These are phyloP conservation scores for Pachyramphus minor DNA, from an alignment of 2,113 vertebrate species.

Conservation along the genomic window DNA sequence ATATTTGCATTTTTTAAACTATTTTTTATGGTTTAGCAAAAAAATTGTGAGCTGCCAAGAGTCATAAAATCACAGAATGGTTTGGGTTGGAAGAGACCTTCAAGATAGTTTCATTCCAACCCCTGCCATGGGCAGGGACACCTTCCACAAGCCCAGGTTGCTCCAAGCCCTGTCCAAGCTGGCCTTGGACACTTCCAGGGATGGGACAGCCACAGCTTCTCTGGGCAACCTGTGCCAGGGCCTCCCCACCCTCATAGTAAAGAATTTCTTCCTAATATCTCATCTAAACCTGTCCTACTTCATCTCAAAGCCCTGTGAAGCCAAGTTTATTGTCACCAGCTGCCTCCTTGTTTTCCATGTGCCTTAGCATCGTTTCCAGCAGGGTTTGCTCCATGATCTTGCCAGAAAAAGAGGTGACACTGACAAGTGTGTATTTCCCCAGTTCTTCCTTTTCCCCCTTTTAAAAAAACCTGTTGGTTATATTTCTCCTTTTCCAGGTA, in stretches of 20 bases:
- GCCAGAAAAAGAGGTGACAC: background rate
- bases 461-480: background rate
- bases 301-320: background rate
- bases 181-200: background rate
- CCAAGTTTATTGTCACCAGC: background rate
- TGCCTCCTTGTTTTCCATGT: background rate
- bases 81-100: background rate
- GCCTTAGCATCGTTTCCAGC: background rate
- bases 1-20: background rate
- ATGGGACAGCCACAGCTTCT: background rate
- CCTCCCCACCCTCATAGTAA: background rate
- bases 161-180: background rate
- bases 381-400: background rate
- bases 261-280: background rate
- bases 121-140: fast-evolving
- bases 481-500: background rate
- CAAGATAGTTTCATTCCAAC: fast-evolving
- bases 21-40: background rate
- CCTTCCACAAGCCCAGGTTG: fast-evolving
- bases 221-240: fast-evolving
- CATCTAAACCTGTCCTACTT: background rate
- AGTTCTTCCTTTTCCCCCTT: background rate
- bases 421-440: background rate
- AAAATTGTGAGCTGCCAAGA: background rate
- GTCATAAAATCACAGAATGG: background rate